A percentile compares a stretch with the other conserved stretches of the same genome.
phyloP scores from a whole-genome alignment of 2,113 vertebrate species.

The Clupea harengus region DNA sequence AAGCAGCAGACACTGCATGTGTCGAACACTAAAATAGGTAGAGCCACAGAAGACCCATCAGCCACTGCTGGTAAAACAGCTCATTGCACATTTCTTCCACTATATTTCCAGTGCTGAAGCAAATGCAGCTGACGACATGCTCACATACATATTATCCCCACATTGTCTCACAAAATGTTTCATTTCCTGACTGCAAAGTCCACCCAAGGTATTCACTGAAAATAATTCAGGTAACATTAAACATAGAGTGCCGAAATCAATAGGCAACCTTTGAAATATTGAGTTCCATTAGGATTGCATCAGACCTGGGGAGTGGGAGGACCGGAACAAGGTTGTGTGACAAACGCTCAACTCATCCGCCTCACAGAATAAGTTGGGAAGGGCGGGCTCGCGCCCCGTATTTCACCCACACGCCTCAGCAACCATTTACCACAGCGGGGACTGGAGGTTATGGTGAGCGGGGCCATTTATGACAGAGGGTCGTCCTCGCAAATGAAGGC shows the following conservation, averaged over 20 bases:
- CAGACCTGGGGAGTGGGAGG: constrained; percentile 15
- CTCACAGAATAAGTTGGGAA: constrained; percentile 17
- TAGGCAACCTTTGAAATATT: constrained; percentile 18
- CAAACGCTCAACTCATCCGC: constrained; percentile 38
- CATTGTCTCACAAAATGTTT: not conserved
- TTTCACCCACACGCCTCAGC: constrained; percentile 39
- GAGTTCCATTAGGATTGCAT: constrained; percentile 21
- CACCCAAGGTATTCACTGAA: not conserved
- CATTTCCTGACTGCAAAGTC: not conserved
- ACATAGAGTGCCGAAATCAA: constrained; percentile 18
- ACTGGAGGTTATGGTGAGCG: constrained; percentile 25
- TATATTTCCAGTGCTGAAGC: not conserved
- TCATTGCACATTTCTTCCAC: not conserved
- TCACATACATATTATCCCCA: not conserved
- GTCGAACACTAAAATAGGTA: not conserved
- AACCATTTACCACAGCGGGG: constrained; percentile 24
- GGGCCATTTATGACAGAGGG: constrained; percentile 48
- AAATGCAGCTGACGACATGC: not conserved
- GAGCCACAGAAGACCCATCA: not conserved
- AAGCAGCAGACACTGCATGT: constrained; percentile 43
- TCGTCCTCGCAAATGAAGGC: constrained; percentile 34
- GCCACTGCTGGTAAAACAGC: not conserved
- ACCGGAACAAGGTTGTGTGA: constrained; percentile 37
- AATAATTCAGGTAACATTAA: not conserved
- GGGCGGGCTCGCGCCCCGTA: constrained; percentile 3